Evolutionary conservation across 2,888 invertebrate genomes (phyloP), one percentile per base, ranked within the genome.

Genomic region (Marronus borbonicus): DNA sequence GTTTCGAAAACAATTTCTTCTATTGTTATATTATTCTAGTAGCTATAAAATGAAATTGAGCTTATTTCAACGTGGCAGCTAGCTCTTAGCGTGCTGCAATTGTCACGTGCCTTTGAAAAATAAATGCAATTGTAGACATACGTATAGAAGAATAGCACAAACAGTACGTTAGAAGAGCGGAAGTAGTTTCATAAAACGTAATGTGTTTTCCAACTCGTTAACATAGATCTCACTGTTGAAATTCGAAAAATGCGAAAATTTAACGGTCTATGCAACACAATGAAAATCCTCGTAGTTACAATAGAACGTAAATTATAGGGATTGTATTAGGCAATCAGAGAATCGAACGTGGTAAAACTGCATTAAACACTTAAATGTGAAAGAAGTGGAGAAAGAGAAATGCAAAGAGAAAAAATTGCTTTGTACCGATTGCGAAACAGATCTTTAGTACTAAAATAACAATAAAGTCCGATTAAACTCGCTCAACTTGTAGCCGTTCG

Each of bases 121-220:
- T 58, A 39, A 66, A 17, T 66, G 66, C 44, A 76, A 58, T 76
- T 58, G 76, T 44, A 76, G 64, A 44, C 44, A 44, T 50, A 65
- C 76, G 76, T 76, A 65, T 52, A 76, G 60, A 65, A 65, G 8
- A 8, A 62, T 52, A 20, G 55, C 31, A 14, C 50, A 20, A 50
- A 50, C 31, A 50, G 36, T 76, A 76, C 52, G 64, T 77, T 77
- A 62, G 31, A 77, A 65, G 17, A 76, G 70, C 70, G 77, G 78
- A 79, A 80, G 76, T 75, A 76, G 78, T 78, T 74, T 77, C 80
- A 80, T 81, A 81, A 81, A 81, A 81, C 76, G 79, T 81, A 78
- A 81, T 80, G 80, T 76, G 77, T 69, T 78, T 64, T 79, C 62
- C 75, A 68, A 68, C 75, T 79, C 64, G 79, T 80, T 80, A 78